phyloP scores from a whole-genome alignment of 2,113 vertebrate genomes.

The Prionailurus viverrinus region DNA sequence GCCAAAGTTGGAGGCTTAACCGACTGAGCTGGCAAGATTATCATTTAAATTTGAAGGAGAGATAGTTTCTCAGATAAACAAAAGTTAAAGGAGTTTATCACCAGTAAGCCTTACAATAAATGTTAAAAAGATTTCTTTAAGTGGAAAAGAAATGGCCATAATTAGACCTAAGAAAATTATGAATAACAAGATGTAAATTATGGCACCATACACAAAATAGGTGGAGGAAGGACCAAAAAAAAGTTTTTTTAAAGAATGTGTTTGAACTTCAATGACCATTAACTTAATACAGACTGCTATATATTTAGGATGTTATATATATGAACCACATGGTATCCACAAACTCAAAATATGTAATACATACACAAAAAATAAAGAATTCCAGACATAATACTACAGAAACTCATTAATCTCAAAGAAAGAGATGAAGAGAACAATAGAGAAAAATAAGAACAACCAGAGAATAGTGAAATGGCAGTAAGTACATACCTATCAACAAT shows the following conservation, averaged over 20 bases:
- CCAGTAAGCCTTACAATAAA: not conserved
- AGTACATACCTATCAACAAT: not conserved
- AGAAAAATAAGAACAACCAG: not conserved
- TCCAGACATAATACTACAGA: not conserved
- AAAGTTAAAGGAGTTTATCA: not conserved
- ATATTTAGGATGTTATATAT: not conserved
- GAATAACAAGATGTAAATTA: not conserved
- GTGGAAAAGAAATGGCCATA: not conserved
- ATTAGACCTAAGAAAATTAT: not conserved
- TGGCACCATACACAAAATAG: not conserved
- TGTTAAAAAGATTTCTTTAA: not conserved
- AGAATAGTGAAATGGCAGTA: not conserved
- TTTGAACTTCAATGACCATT: not conserved
- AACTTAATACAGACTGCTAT: not conserved
- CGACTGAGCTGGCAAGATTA: not conserved
- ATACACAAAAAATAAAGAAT: not conserved
- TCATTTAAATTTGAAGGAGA: not conserved
- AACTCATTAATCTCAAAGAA: not conserved
- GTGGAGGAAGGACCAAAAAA: not conserved
- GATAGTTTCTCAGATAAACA: not conserved
- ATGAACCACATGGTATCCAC: not conserved
- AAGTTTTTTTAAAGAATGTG: not conserved
- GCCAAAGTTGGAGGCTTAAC: no score
- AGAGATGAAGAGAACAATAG: not conserved
- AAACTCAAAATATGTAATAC: not conserved